Evolutionary conservation across 2,888 invertebrate genomes (phyloP), one percentile per base, ranked within the genome.

Genomic region (Allolobophora icterica): DNA sequence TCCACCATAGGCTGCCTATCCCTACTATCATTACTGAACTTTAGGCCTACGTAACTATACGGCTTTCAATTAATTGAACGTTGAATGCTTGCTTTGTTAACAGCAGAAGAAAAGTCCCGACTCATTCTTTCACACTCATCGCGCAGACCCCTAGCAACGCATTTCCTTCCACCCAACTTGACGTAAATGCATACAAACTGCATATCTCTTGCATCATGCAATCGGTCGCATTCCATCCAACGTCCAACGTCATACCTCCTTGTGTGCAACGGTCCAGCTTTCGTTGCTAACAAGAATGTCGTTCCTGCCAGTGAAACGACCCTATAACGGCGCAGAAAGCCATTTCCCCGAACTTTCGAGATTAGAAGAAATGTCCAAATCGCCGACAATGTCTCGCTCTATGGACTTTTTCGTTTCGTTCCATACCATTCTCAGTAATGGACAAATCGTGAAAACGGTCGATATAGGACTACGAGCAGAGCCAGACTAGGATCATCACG

Each of bases 381-480:
- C 71, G 71, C 71, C 71, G 71, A 8, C 71, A 11, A 30, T 13
- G 6, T 13, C 71, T 71, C 71, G 30, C 11, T 71, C 30, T 13
- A 71, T n/a, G 71, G 30, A n/a, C n/a, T n/a, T n/a, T n/a, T n/a
- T 6, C 71, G 4, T n/a, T n/a, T 6, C 71, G 4, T 71, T 71
- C 71, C 71, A 13, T 71, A n/a, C 71, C 30, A 2, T 71, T 71
- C 71, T 30, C 71, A n/a, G 71, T 71, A 71, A 71, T 71, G 71
- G 71, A n/a, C 71, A 71, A n/a, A 71, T 71, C 71, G 71, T 71
- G 71, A 71, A 71, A 71, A 71, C n/a, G 71, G 71, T 71, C 71
- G 71, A n/a, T 71, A 19, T 52, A 19, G 52, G 52, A 52, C 52
- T 5, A 45, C 8, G 45, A 45, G 11, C 71, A 1, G 8, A 11